Conservation (phyloP, 2,797 vertebrate species). For the Hyperoplus immaculatus region DNA sequence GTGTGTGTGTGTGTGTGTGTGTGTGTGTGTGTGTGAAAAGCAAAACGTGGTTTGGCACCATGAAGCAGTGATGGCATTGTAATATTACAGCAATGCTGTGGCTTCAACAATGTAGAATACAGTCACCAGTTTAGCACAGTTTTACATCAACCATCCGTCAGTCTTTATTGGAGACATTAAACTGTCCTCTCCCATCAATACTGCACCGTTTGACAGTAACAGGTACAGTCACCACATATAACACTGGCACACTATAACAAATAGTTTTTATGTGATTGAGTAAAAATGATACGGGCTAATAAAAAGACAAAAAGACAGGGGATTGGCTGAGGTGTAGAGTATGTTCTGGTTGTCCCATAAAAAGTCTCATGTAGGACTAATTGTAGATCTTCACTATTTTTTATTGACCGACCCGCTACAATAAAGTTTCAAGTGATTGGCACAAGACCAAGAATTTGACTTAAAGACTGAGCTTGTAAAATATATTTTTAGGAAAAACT, state of each 20-base stretch:
- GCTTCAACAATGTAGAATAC: background rate
- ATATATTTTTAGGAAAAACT: conserved; percentile 7
- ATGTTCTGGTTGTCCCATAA: background rate
- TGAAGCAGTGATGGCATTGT: background rate
- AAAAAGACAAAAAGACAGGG: background rate
- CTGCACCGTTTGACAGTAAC: background rate
- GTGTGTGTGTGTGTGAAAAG: background rate
- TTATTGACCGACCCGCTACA: background rate
- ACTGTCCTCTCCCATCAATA: background rate
- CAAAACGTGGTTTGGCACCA: background rate
- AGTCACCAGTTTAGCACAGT: background rate
- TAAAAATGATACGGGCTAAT: conserved; percentile 15
- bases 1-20: too few relatives aligned
- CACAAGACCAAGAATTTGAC: background rate
- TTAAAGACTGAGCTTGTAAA: background rate
- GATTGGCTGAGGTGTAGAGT: background rate
- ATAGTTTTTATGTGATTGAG: background rate
- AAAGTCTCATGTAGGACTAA: background rate
- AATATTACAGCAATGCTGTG: background rate
- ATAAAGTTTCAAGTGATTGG: background rate
- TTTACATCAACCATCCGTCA: background rate
- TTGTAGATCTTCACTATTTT: conserved; percentile 3
- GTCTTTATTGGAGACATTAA: background rate
- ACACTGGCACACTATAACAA: background rate
- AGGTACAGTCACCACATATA: background rate